Conservation (phyloP, 2,797 vertebrate genomes). For the Semaprochilodus insignis region DNA sequence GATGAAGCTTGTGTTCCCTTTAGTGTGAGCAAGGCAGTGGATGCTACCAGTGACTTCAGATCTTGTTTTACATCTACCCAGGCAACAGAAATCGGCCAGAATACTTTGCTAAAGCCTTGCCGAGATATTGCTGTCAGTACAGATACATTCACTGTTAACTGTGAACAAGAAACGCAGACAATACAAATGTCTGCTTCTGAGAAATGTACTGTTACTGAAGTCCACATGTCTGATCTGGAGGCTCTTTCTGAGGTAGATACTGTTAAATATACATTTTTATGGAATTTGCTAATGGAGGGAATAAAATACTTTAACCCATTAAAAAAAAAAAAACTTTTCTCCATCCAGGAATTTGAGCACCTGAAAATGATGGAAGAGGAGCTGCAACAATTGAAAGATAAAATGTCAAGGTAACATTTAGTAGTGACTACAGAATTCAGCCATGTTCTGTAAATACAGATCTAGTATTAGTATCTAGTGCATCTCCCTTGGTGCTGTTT, state of each 20-base stretch:
- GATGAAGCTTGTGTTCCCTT: background rate
- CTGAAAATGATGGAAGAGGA: constrained; percentile 58
- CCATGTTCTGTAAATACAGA: too few relatives aligned
- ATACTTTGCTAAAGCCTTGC: constrained; percentile 19
- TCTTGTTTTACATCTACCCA: constrained; percentile 33
- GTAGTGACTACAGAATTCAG: background rate
- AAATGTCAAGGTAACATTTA: constrained; percentile 62
- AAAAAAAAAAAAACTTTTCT: background rate
- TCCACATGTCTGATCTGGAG: constrained; percentile 75
- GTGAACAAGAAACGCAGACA: constrained; percentile 64
- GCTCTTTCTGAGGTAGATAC: constrained; percentile 65
- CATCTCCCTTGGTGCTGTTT: too few relatives aligned
- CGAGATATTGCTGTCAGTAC: constrained; percentile 38
- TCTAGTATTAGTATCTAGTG: background rate
- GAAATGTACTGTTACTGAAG: constrained; percentile 66
- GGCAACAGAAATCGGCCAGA: constrained; percentile 35
- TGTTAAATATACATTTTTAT: background rate
- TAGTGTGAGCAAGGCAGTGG: constrained; percentile 43
- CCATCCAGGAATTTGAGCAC: constrained; percentile 70
- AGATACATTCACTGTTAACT: constrained; percentile 29
- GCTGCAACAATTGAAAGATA: constrained; percentile 46
- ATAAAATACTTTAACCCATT: background rate
- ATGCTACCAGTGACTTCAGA: constrained; percentile 45
- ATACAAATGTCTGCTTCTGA: constrained; percentile 58
- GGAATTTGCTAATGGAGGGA: too few relatives aligned